A percentile compares a stretch with the other conserved stretches of the same genome.
Conservation (phyloP, 2,888 invertebrate genomes). For the Palloptera scutellata region DNA sequence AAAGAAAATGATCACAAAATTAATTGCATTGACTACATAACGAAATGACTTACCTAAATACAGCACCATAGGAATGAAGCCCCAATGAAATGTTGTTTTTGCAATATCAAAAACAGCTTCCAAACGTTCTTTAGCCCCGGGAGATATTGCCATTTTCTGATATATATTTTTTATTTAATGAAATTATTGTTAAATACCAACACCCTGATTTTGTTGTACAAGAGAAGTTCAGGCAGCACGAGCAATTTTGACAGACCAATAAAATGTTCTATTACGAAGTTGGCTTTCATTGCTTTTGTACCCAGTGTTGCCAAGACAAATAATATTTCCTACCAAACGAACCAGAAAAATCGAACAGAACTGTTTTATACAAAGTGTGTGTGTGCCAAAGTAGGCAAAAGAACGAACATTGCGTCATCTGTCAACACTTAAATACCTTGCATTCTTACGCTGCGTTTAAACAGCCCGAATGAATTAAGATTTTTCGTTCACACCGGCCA, state of each 20-base stretch:
- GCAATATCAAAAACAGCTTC: slow-evolving; percentile 68
- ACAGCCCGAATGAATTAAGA: too few relatives aligned
- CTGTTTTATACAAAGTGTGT: too few relatives aligned
- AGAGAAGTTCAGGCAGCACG: not conserved
- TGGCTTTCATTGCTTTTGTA: not conserved
- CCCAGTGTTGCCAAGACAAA: too few relatives aligned
- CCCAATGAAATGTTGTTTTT: slow-evolving; percentile 74
- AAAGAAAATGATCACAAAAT: slow-evolving; percentile 41
- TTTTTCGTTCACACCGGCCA: too few relatives aligned
- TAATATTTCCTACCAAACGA: too few relatives aligned
- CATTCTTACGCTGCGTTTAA: too few relatives aligned
- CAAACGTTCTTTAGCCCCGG: slow-evolving; percentile 71
- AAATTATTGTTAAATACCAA: not conserved
- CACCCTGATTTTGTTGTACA: too few relatives aligned
- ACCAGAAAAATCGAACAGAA: too few relatives aligned
- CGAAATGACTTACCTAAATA: slow-evolving; percentile 70
- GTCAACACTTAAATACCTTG: too few relatives aligned
- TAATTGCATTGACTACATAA: not conserved
- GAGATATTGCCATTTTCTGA: slow-evolving; percentile 59
- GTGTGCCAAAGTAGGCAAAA: too few relatives aligned
- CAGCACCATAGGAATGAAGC: slow-evolving; percentile 74
- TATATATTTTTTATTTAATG: slow-evolving; percentile 15
- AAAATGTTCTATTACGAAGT: slow-evolving; percentile 2
- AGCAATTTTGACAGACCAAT: slow-evolving; percentile 8
- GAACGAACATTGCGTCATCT: too few relatives aligned